These are phyloP conservation scores for Pantala flavescens DNA, from an alignment of 1,140 invertebrate species.

Conservation along the genomic window DNA sequence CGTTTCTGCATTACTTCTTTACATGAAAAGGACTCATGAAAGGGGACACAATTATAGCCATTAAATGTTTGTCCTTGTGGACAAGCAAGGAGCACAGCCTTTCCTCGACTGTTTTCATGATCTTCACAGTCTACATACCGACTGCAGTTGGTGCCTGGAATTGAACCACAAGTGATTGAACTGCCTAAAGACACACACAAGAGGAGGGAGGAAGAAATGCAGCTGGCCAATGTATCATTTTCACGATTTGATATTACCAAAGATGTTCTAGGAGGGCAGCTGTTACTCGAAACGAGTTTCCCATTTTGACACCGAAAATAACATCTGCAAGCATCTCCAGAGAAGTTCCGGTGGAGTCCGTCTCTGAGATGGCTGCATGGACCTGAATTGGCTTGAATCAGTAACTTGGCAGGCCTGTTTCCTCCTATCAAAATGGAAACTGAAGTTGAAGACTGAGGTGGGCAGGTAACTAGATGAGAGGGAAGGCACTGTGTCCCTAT, in stretches of 20 bases:
- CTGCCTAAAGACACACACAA: not conserved
- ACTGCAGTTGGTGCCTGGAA: not conserved
- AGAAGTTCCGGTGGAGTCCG: conserved; percentile 19
- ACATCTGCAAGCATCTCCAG: conserved; percentile 21
- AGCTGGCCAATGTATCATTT: not conserved
- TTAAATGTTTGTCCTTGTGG: not conserved
- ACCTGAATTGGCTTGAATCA: conserved; percentile 25
- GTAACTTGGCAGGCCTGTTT: not conserved
- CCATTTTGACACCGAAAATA: conserved; percentile 23
- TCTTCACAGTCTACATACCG: not conserved
- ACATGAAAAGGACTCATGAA: not conserved
- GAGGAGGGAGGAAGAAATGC: not conserved
- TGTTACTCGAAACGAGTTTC: not conserved
- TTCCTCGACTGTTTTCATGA: not conserved
- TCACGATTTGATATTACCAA: not conserved
- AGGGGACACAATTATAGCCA: not conserved
- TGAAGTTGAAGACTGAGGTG: conserved; percentile 31
- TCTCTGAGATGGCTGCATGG: conserved; percentile 35
- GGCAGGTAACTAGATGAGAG: conserved; percentile 30
- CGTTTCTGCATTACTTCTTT: not conserved
- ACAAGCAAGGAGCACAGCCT: not conserved
- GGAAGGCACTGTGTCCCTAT: conserved; percentile 26
- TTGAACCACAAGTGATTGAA: not conserved
- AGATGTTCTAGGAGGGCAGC: not conserved
- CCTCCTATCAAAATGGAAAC: not conserved